Percentiles rank a stretch among this genome's conserved stretches.
Conservation (phyloP, 1,140 invertebrate species). For the Magallana ariakensis region DNA sequence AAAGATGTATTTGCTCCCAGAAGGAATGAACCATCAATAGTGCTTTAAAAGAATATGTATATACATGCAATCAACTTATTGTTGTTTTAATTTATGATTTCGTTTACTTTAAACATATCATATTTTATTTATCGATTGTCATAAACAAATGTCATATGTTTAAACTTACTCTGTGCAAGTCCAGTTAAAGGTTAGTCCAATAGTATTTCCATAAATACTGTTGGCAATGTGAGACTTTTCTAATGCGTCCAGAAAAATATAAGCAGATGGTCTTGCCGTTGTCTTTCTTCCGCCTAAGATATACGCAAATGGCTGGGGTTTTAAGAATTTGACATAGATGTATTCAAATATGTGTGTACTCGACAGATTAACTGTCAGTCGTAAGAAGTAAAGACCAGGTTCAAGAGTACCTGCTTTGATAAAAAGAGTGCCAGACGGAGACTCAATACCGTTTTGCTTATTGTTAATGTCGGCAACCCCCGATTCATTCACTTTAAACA, state of each 20-base stretch:
- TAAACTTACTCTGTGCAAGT: conserved; percentile 43
- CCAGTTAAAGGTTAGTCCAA: conserved; percentile 36
- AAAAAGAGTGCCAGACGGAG: background rate
- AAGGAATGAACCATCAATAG: too few relatives aligned
- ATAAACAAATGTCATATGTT: background rate
- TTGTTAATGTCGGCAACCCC: background rate
- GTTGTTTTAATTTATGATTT: background rate
- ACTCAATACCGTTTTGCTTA: conserved; percentile 7
- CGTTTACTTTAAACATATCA: too few relatives aligned
- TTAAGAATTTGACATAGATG: conserved; percentile 42
- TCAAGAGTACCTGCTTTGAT: conserved; percentile 13
- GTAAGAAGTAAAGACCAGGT: conserved; percentile 38
- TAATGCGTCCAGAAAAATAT: conserved; percentile 37
- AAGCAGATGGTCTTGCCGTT: background rate
- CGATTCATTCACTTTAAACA: background rate
- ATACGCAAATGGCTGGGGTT: conserved; percentile 46
- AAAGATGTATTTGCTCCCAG: too few relatives aligned
- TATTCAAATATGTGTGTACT: conserved; percentile 48
- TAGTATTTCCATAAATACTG: conserved; percentile 47
- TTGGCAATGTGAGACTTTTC: conserved; percentile 41
- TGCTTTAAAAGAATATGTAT: too few relatives aligned
- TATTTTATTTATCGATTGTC: background rate
- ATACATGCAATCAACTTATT: too few relatives aligned
- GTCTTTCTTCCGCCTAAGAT: conserved; percentile 48
- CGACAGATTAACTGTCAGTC: conserved; percentile 43